Evolutionary conservation across 2,113 vertebrate genomes (phyloP), one percentile per base, ranked within the genome.

Genomic region (Melanostigma gelatinosum): DNA sequence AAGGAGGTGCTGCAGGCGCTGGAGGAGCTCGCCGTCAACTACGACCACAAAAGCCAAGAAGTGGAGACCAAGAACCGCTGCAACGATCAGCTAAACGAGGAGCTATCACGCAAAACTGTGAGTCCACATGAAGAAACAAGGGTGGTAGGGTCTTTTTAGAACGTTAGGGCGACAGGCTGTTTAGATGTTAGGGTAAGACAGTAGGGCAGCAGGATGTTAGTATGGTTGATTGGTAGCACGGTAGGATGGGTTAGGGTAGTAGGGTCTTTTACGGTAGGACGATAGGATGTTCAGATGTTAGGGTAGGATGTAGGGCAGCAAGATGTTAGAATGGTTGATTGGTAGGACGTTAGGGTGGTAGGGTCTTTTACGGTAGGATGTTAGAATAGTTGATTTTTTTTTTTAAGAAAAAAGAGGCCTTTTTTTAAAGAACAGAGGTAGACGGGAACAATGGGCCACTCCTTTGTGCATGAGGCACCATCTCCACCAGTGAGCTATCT

Each of bases 11-110:
- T 99, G 6, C 96, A 97, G 86, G 97, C 98, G 0, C 91, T 99
- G 87, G 98, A 99, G 77, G 98, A 99, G 88, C 94, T 99, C 8
- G 97, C 98, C 6, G 96, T 98, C 82, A 98, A 98, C 84, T 98
- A 98, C 0, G 97, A 99, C 92, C 97, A 97, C 94, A 99, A 99
- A 87, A 97, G 97, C 65, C 97, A 97, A 79, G 96, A 98, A 80
- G 97, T 96, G 69, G 97, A 98, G 85, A 96, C 95, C 85, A 96
- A 96, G 90, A 94, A 92, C 55, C 92, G 85, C 71, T 88, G 93
- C 85, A 97, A 97, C 6, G 93, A 95, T 52, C 95, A 96, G 86
- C 94, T 99, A 85, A 93, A 94, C 0, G 96, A 98, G 2, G 97
- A 98, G 85, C 95, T 99, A 8, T 91, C 94, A 0, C 94, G 96